Conservation (phyloP, 2,797 vertebrate species). For the Epinephelus awoara region DNA sequence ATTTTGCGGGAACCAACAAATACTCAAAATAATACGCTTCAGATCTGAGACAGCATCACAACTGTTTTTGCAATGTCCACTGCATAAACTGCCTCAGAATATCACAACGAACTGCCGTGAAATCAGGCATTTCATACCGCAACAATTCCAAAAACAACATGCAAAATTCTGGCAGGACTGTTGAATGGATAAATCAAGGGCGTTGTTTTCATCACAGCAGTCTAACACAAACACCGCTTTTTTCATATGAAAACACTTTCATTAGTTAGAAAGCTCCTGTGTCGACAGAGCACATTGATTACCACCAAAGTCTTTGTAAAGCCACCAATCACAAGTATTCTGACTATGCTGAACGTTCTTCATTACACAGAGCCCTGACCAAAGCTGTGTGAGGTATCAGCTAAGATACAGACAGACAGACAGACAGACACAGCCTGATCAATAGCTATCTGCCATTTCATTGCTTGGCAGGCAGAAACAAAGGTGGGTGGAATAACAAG, state of each 20-base stretch:
- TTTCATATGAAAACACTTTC: background rate
- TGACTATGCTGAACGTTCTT: constrained; percentile 3
- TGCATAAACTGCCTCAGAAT: too few species aligned
- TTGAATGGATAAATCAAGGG: too few species aligned
- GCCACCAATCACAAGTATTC: constrained; percentile 13
- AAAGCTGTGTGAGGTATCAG: background rate
- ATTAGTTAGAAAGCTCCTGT: background rate
- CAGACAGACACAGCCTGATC: constrained; percentile 27
- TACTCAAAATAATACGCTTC: too few species aligned
- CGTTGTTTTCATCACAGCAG: background rate
- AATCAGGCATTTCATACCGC: too few species aligned
- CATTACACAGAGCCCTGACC: background rate
- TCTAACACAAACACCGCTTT: background rate
- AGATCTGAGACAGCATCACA: too few species aligned
- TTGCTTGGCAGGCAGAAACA: constrained; percentile 34
- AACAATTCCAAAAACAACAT: too few species aligned
- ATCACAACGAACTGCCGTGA: too few species aligned
- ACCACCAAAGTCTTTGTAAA: background rate
- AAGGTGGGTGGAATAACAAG: constrained; percentile 46
- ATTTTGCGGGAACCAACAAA: too few species aligned
- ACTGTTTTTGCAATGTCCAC: too few species aligned
- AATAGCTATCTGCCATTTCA: constrained; percentile 22
- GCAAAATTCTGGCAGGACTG: too few species aligned
- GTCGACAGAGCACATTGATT: background rate
- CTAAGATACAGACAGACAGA: constrained; percentile 1